Conservation (phyloP, 2,888 invertebrate species). For the Phengaris alcon region DNA sequence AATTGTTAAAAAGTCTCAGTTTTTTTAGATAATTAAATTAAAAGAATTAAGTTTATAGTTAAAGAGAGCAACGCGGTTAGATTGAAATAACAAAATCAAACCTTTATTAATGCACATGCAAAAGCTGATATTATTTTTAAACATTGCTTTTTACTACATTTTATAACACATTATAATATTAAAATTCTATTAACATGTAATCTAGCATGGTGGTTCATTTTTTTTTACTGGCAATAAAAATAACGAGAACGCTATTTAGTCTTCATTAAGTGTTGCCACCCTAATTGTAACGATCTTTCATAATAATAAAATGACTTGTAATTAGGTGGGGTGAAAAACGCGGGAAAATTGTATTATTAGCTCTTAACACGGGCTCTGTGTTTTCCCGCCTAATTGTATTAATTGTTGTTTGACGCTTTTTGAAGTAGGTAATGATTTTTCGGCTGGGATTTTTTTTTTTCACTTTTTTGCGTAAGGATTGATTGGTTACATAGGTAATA, state of each 20-base stretch:
- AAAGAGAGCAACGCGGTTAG: too few species aligned
- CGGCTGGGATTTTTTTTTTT: slow-evolving; percentile 19
- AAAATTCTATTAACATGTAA: slow-evolving; percentile 21
- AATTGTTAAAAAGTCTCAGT: too few species aligned
- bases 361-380: slow-evolving; percentile 62
- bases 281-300: slow-evolving; percentile 70
- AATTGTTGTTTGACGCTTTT: slow-evolving; percentile 65
- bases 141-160: neutral
- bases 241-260: slow-evolving; percentile 43
- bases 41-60: too few species aligned
- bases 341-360: slow-evolving; percentile 71
- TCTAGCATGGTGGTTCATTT: slow-evolving; percentile 27
- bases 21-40: too few species aligned
- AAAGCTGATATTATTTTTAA: too few species aligned
- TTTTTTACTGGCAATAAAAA: slow-evolving; percentile 38
- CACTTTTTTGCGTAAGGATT: neutral
- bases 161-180: neutral
- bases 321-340: slow-evolving; percentile 74
- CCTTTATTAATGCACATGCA: too few species aligned
- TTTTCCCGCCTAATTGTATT: slow-evolving; percentile 71
- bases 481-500: neutral
- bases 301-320: slow-evolving; percentile 74
- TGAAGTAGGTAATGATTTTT: slow-evolving; percentile 40
- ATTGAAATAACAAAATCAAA: too few species aligned
- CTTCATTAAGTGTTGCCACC: slow-evolving; percentile 50